Base-by-base conservation (phyloP, 2,797 vertebrate species). In the Gymnodraco acuticeps region DNA sequence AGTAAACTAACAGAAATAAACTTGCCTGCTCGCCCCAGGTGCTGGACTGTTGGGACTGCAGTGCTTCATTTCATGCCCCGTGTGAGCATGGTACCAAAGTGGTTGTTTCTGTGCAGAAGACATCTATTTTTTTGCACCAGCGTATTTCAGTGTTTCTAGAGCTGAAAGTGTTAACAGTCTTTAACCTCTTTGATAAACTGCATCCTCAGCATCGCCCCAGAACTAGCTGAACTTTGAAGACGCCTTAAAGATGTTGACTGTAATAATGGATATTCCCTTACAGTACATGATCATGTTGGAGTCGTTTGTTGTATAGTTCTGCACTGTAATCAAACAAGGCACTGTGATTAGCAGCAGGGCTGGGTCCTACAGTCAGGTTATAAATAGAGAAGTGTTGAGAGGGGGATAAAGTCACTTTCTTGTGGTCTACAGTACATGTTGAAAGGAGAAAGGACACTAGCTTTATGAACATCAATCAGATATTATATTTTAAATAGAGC, bases 11-110 rank as follows among this genome's bases (percentile, higher is more conserved):
- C 33, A 38, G 33, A 38, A 38, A 38, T 38, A 38, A 82, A 62
- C 82, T 71, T 10, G 68, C 73, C 51, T 61, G 65, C 58, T 81
- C 0, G 64, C 86, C 86, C 0, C 70, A 84, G 83, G 86, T 79
- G 68, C 51, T 70, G 54, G 67, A 82, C 83, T 88, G 79, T 84
- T 85, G 82, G 80, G 87, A 81, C 65, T 14, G 83, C 72, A 60
- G 72, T 66, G 38, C 53, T 84, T 78, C 65, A 86, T 82, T 88
- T 89, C 83, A 89, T 86, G 81, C 87, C 63, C 77, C 71, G 77
- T 67, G 10, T 90, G 88, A 88, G 80, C 80, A 86, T 75, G 84
- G 8, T 75, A 81, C 73, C 75, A 77, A 58, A 58, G 61, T 48
- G 38, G 54, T 78, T 67, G 62, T 85, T 81, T 73, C 62, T 70